A percentile compares a stretch with the other conserved stretches of the same genome.
Evolutionary conservation across 2,113 vertebrate species (phyloP).

Genomic region (Gnathonemus echidnorhynchus): DNA sequence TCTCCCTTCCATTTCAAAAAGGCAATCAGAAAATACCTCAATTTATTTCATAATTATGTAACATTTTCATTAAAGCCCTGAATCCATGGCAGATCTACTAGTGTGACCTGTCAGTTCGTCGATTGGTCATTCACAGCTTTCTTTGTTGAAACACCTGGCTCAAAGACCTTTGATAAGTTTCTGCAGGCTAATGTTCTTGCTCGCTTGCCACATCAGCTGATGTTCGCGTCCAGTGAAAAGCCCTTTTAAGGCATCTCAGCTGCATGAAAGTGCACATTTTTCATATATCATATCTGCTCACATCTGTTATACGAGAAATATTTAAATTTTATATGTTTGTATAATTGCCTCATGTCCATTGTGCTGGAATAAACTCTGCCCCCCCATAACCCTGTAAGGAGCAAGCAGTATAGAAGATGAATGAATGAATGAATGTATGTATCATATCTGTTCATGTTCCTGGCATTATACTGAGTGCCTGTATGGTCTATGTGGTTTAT

Average conservation of each 20-base stretch:
- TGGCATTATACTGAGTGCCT: background rate
- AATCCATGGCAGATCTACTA: background rate
- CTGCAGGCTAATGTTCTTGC: background rate
- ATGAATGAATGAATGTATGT: background rate
- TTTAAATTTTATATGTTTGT: background rate
- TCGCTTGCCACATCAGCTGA: background rate
- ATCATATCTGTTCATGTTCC: background rate
- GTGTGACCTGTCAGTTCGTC: background rate
- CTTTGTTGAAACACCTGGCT: background rate
- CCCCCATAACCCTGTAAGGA: background rate
- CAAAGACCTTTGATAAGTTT: background rate
- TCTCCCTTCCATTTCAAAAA: background rate
- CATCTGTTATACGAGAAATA: background rate
- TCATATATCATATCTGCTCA: background rate
- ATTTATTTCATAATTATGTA: background rate
- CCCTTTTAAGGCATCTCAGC: background rate
- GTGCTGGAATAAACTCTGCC: background rate
- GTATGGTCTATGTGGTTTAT: background rate
- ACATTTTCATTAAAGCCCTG: background rate
- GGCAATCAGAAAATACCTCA: background rate
- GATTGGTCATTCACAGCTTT: background rate
- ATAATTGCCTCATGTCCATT: background rate
- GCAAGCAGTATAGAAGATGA: background rate
- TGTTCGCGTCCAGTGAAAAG: background rate
- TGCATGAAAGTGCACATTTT: background rate